These are phyloP conservation scores for Umimayanthus chanpuru DNA, from an alignment of 92 coral and sea anemone species.

Conservation along the genomic window DNA sequence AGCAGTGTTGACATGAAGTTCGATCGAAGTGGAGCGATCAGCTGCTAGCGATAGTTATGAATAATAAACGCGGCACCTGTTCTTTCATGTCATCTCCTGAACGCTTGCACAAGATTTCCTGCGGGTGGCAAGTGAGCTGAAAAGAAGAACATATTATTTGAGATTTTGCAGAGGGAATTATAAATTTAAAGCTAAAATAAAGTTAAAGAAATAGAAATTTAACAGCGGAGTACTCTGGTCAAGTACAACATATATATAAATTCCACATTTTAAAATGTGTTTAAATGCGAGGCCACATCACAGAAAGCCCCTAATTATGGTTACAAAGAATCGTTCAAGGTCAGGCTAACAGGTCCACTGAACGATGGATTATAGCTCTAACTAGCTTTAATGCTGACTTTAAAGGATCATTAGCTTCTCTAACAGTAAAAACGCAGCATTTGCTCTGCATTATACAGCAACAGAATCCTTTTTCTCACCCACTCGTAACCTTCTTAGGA, in stretches of 20 bases:
- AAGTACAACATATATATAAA: too few relatives aligned
- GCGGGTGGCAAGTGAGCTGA: slow-evolving; percentile 13
- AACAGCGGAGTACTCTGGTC: too few relatives aligned
- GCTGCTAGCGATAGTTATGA: not conserved
- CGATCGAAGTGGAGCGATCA: not conserved
- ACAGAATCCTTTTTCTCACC: not conserved
- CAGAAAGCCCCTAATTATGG: not conserved
- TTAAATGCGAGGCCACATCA: not conserved
- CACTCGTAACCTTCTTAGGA: too few relatives aligned
- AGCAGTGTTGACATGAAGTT: not conserved
- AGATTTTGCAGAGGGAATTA: not conserved
- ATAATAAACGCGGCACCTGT: slow-evolving; percentile 20
- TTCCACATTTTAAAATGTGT: too few relatives aligned
- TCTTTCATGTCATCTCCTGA: not conserved
- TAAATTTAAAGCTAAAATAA: too few relatives aligned
- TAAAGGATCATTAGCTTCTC: not conserved
- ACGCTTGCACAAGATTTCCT: not conserved
- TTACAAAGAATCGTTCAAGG: not conserved
- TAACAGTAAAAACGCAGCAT: not conserved
- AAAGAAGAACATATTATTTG: not conserved
- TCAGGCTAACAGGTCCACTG: too few relatives aligned
- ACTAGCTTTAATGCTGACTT: not conserved
- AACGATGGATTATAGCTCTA: not conserved
- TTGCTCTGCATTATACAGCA: not conserved
- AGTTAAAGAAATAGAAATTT: not conserved